Evolutionary conservation across 2,113 vertebrate species (phyloP).

Genomic region (Gobiocypris rarus): DNA sequence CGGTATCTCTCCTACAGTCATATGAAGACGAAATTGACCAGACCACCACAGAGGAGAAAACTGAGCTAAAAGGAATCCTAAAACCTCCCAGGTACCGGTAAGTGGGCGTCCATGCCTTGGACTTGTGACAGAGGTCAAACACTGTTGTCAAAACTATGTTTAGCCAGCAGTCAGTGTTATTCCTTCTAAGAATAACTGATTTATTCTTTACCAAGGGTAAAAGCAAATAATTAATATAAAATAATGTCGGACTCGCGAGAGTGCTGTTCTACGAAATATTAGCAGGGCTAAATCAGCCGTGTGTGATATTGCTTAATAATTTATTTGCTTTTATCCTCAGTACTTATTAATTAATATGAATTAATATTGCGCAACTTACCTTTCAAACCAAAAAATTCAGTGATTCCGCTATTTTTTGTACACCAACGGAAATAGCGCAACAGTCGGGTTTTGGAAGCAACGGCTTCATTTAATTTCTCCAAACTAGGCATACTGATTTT

Average conservation of each 20-base stretch:
- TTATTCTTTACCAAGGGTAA: background rate
- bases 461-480: too few relatives aligned
- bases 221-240: background rate
- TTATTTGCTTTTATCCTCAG: background rate
- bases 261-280: too few relatives aligned
- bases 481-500: background rate
- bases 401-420: background rate
- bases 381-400: background rate
- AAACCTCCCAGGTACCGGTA: slow-evolving; percentile 73
- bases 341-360: too few relatives aligned
- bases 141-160: background rate
- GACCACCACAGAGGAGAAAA: background rate
- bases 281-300: background rate
- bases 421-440: background rate
- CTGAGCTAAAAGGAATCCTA: slow-evolving; percentile 69
- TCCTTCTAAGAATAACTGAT: too few relatives aligned
- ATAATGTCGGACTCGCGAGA: background rate
- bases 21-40: slow-evolving; percentile 62
- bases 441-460: too few relatives aligned
- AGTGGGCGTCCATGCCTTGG: slow-evolving; percentile 19
- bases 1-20: slow-evolving; percentile 77
- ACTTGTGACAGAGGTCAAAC: background rate
- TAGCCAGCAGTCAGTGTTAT: background rate
- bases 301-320: background rate
- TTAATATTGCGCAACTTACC: background rate